Conservation (phyloP, 2,888 invertebrate species). For the Ctena decussata region DNA sequence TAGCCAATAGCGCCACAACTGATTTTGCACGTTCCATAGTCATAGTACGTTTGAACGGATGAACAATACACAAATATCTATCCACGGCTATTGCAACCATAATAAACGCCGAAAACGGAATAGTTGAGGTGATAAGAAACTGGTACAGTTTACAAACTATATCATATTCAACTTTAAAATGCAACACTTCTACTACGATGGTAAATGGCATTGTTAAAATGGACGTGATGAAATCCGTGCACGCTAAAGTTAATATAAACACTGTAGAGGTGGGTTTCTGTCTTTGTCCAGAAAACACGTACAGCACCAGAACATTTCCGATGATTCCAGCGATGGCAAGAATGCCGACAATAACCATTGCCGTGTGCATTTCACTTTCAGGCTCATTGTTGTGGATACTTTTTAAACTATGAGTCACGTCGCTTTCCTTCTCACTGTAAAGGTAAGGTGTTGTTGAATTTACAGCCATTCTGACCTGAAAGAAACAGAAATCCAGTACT, state of each 20-base stretch:
- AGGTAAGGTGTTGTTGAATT: no score
- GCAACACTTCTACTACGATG: slow-evolving; percentile 78
- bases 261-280: slow-evolving; percentile 83
- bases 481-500: no score
- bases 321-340: slow-evolving; percentile 78
- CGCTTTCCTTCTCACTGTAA: no score
- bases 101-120: slow-evolving; percentile 83
- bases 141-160: slow-evolving; percentile 80
- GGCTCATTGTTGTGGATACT: no score
- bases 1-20: slow-evolving; percentile 57
- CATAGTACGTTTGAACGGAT: slow-evolving; percentile 83
- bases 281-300: slow-evolving; percentile 77
- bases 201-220: slow-evolving; percentile 83
- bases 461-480: no score
- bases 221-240: slow-evolving; percentile 82
- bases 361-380: slow-evolving; percentile 54
- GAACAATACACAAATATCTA: slow-evolving; percentile 82
- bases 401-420: no score
- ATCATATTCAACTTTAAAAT: slow-evolving; percentile 74
- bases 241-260: slow-evolving; percentile 83
- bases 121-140: slow-evolving; percentile 80
- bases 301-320: slow-evolving; percentile 82
- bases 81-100: slow-evolving; percentile 83
- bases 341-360: slow-evolving; percentile 74
- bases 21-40: slow-evolving; percentile 78